Evolutionary conservation across 1,140 invertebrate species (phyloP).

Genomic region (Conopomorpha cramerella): DNA sequence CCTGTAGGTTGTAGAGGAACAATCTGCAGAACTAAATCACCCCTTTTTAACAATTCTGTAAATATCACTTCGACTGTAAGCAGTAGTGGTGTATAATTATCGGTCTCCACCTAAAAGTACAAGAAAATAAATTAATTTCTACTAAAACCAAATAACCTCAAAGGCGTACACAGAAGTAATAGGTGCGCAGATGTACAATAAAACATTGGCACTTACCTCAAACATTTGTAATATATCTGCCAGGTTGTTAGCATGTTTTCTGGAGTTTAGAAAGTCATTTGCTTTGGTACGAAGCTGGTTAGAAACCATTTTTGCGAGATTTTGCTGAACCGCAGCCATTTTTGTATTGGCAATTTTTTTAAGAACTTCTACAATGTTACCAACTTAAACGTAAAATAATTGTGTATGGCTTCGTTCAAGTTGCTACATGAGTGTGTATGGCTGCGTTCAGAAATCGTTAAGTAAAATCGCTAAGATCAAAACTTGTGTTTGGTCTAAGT

Average conservation of each 20-base stretch:
- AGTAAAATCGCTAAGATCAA: too few relatives aligned
- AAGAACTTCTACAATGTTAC: conserved; percentile 6
- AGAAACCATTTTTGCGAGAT: conserved; percentile 55
- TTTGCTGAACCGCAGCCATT: conserved; percentile 46
- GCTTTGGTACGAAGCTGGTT: conserved; percentile 65
- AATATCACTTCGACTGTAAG: conserved; percentile 72
- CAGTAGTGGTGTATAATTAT: conserved; percentile 60
- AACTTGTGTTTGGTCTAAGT: background rate
- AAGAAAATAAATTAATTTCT: too few relatives aligned
- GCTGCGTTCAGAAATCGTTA: too few relatives aligned
- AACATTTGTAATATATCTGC: conserved; percentile 68
- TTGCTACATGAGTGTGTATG: too few relatives aligned
- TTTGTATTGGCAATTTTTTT: conserved; percentile 38
- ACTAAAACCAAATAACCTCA: too few relatives aligned
- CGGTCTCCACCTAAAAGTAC: conserved; percentile 53
- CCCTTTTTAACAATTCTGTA: conserved; percentile 65
- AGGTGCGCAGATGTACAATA: too few relatives aligned
- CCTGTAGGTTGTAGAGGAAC: conserved; percentile 57
- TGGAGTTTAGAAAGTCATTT: conserved; percentile 67
- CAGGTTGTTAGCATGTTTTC: conserved; percentile 66
- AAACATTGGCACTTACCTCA: conserved; percentile 56
- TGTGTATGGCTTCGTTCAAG: too few relatives aligned
- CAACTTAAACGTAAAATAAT: too few relatives aligned
- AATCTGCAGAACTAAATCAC: conserved; percentile 62
- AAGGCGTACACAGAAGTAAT: too few relatives aligned